phyloP scores from a whole-genome alignment of 2,888 invertebrate genomes.

The Phortica okadai region DNA sequence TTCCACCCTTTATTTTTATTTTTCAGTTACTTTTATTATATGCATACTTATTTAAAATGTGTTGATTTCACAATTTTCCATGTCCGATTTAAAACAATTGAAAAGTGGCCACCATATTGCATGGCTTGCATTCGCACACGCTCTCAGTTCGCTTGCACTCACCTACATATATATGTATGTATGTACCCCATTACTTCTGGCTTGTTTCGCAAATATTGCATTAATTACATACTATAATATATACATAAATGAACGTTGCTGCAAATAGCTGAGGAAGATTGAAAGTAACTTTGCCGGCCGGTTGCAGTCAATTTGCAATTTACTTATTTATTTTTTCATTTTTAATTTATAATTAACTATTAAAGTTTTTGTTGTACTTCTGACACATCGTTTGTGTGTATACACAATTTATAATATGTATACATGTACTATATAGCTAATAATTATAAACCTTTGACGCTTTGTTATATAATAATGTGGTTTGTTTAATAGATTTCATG shows the following conservation, averaged over 20 bases:
- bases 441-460: neutral
- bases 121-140: neutral
- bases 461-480: neutral
- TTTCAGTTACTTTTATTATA: neutral
- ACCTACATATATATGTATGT: neutral
- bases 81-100: slow-evolving; percentile 28
- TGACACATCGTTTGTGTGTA: too few relatives aligned
- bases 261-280: neutral
- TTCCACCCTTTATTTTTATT: neutral
- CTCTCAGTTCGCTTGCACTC: neutral
- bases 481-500: too few relatives aligned
- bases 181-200: neutral
- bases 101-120: slow-evolving; percentile 6
- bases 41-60: neutral
- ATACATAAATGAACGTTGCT: neutral
- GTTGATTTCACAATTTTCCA: slow-evolving; percentile 21
- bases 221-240: neutral
- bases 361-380: too few relatives aligned
- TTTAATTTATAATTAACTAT: neutral
- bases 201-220: slow-evolving; percentile 10
- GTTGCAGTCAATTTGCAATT: slow-evolving; percentile 31
- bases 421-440: too few relatives aligned
- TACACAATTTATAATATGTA: too few relatives aligned
- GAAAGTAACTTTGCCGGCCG: slow-evolving; percentile 16
- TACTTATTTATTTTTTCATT: neutral